Base-by-base conservation (phyloP, 1,140 invertebrate species). In the Tetramorium parvispinum region DNA sequence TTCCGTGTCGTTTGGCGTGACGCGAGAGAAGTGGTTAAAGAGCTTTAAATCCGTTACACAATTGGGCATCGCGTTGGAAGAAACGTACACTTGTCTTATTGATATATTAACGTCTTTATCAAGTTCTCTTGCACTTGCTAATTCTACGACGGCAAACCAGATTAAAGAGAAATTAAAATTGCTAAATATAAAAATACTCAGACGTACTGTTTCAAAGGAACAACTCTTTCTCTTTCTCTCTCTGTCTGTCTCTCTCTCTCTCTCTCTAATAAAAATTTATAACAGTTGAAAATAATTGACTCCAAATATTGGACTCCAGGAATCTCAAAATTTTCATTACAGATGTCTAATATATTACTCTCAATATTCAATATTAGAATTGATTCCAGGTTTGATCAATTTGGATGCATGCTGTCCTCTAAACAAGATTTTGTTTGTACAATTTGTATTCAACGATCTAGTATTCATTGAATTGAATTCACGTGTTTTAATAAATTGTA, bases 1-100 rank as follows among this genome's bases (percentile, higher is more conserved):
- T 65, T 66, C 21, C 61, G 59, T 61, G 68, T 70, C 49, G 75
- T 46, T 77, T 43, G 40, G 16, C 75, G 32, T 49, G 71, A 51
- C 73, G 32, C 37, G 51, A 85, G 61, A 85, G 51, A 79, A 21
- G 43, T 73, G 66, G 40, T 53, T 81, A 86, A 82, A 63, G 63
- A 59, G 63, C 40, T 86, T 86, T 70, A 82, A 86, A 65, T 63
- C 76, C 85, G 51, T 86, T 86, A 81, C 59, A 78, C 59, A 85
- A 85, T 85, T 79, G 83, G 24, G 11, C 32, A 21, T 66, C 24
- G 43, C 61, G 43, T 65, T 59, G 27, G 21, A 77, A 76, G 43
- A 57, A 65, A 78, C 73, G 59, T 27, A 68, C 5, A 16, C 46
- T 85, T 40, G 11, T 53, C 32, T 16, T n/a, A 18, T 7, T n/a